Evolutionary conservation across 1,140 invertebrate genomes (phyloP).

Genomic region (Adelges cooleyi): DNA sequence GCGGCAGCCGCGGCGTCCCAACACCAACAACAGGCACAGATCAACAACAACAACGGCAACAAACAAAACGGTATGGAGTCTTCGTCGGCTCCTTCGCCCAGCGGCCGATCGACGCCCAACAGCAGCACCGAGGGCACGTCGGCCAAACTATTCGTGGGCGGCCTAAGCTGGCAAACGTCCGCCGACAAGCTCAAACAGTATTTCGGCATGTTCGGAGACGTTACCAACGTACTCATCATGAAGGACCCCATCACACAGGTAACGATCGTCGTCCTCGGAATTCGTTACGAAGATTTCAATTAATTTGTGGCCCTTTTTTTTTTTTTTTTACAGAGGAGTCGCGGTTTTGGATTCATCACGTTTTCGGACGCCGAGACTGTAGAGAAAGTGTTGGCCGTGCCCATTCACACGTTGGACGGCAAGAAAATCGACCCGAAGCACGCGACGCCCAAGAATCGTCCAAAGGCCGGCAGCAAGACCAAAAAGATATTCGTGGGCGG

Average conservation of each 20-base stretch:
- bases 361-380: conserved; percentile 79
- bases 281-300: neutral
- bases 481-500: conserved; percentile 88
- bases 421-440: conserved; percentile 91
- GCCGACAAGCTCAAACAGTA: conserved; percentile 80
- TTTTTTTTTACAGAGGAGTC: conserved; percentile 62
- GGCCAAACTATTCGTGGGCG: conserved; percentile 80
- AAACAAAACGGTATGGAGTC: conserved; percentile 26
- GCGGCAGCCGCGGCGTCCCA: neutral
- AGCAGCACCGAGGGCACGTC: conserved; percentile 52
- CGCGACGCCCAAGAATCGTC: conserved; percentile 81
- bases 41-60: neutral
- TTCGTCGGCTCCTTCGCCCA: conserved; percentile 37
- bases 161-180: conserved; percentile 82
- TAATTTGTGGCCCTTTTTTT: conserved; percentile 37
- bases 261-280: conserved; percentile 36
- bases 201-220: conserved; percentile 80
- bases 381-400: conserved; percentile 76
- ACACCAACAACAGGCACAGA: neutral
- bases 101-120: conserved; percentile 37
- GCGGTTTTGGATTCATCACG: conserved; percentile 87
- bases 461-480: conserved; percentile 70
- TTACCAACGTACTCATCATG: conserved; percentile 87
- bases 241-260: conserved; percentile 89
- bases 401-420: conserved; percentile 82